These are phyloP conservation scores for Psettodes erumei DNA, from an alignment of 2,113 vertebrate genomes.

Conservation along the genomic window DNA sequence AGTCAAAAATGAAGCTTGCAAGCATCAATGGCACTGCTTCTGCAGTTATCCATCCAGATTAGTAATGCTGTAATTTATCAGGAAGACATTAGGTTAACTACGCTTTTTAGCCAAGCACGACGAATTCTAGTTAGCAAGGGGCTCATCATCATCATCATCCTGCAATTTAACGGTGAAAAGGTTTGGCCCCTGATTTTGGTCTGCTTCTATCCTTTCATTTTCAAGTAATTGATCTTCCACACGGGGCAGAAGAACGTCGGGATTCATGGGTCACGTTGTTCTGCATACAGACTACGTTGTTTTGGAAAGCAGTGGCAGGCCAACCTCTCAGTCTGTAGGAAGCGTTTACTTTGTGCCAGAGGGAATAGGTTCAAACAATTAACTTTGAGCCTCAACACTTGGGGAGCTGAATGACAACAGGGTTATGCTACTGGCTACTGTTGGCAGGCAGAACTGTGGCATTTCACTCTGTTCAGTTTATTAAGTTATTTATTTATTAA, in stretches of 20 bases:
- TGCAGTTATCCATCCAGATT: slow-evolving; percentile 36
- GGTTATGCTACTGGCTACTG: slow-evolving; percentile 31
- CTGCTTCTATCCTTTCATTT: slow-evolving; percentile 13
- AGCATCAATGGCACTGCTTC: slow-evolving; percentile 14
- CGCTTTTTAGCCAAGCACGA: slow-evolving; percentile 37
- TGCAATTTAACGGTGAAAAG: slow-evolving; percentile 32
- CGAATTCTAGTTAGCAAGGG: not conserved
- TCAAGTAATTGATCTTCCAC: slow-evolving; percentile 20
- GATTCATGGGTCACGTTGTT: slow-evolving; percentile 19
- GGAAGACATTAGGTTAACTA: slow-evolving; percentile 41
- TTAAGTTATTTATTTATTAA: no score
- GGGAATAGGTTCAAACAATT: slow-evolving; percentile 54
- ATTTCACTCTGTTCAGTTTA: slow-evolving; percentile 43
- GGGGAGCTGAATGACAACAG: slow-evolving; percentile 35
- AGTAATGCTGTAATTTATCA: slow-evolving; percentile 37
- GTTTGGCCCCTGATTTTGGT: not conserved
- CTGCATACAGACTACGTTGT: not conserved
- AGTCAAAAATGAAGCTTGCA: not conserved
- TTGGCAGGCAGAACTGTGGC: slow-evolving; percentile 40
- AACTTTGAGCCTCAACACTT: slow-evolving; percentile 43
- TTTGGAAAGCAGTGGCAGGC: not conserved
- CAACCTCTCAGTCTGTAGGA: slow-evolving; percentile 50
- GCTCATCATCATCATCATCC: slow-evolving; percentile 25
- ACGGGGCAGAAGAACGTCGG: not conserved
- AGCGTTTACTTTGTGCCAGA: slow-evolving; percentile 15